Evolutionary conservation across 1,140 invertebrate species (phyloP), one percentile per base, ranked within the genome.

Genomic region (Bombus superbus): DNA sequence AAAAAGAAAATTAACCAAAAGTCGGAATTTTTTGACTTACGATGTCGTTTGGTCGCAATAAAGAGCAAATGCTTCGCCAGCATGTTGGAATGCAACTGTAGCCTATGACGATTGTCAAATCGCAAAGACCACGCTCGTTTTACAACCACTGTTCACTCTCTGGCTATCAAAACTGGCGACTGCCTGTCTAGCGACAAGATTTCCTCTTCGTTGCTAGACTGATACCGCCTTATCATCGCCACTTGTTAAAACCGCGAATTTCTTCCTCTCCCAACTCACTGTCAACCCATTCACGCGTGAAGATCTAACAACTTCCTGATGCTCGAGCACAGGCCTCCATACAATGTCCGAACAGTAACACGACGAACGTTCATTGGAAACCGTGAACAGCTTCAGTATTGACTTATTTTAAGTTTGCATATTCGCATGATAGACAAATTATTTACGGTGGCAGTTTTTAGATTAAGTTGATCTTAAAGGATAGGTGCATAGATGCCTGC

Each of bases 31-130:
- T 22, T 74, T 3, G 68, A 94, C 94, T 95, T 94, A 95, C 94
- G 91, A 62, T 94, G 92, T 88, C 92, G 86, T 87, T 93, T 92
- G 80, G 94, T 94, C 72, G 94, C 94, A 84, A 95, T 85, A 79
- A 94, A 95, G 64, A 95, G 91, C 11, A 95, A 90, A 89, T 95
- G 93, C 86, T 93, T 94, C 40, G 94, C 94, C 92, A 95, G 66
- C 94, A 95, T 95, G 83, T 89, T 88, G 76, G 47, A 64, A 64
- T 83, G 28, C 74, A 71, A 40, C 38, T 42, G 75, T 68, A 77
- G 69, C 44, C 53, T n/a, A 53, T 22, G 40, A 44, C 42, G 18
- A 74, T 79, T 88, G 62, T 79, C 79, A 84, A 75, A 44, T 57
- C 22, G 64, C 40, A 53, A 72, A 76, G 87, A 79, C n/a, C 64